Evolutionary conservation across 2,113 vertebrate genomes (phyloP), one percentile per base, ranked within the genome.

Genomic region (Epinephelus cyanopodus): DNA sequence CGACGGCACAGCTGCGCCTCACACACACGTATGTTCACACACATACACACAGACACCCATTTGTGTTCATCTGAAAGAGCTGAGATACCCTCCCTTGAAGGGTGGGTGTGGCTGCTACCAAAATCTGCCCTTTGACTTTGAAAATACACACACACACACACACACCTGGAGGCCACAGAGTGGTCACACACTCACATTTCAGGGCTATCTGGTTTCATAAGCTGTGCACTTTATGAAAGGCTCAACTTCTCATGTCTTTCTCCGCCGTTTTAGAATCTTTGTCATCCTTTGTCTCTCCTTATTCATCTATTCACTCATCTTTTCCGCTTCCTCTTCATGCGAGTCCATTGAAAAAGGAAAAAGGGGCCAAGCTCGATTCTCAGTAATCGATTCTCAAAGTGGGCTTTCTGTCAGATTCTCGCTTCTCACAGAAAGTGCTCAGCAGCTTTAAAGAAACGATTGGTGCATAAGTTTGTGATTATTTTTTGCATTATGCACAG

Each of bases 111-210:
- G 92, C 19, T 79, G 74, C 78, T 37, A 62, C 75, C 79, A 77
- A 88, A 93, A 83, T 84, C 89, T 91, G 88, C 77, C 85, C 90
- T 92, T 88, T 90, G 87, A 92, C 89, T 89, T 90, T 83, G 85
- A 86, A 75, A 47, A 85, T 79, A 85, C 75, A 58, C 62, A 78
- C 45, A 73, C 72, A 29, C 70, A 84, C 79, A 74, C 83, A 81
- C 81, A 89, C 87, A 88, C 88, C 85, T 92, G 82, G 80, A 89
- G 89, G 91, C 81, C 89, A 91, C 70, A 50, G 85, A 80, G 66
- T 85, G 87, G 86, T 89, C 87, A 81, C 88, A 89, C 87, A 92
- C 91, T 92, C 92, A 89, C 82, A 91, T 92, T 94, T 93, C 93
- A 94, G 90, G 29, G 78, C 82, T 89, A 89, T 93, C 90, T 25